These are phyloP conservation scores for Zaprionus bogoriensis DNA, from an alignment of 2,888 invertebrate genomes.

Conservation along the genomic window DNA sequence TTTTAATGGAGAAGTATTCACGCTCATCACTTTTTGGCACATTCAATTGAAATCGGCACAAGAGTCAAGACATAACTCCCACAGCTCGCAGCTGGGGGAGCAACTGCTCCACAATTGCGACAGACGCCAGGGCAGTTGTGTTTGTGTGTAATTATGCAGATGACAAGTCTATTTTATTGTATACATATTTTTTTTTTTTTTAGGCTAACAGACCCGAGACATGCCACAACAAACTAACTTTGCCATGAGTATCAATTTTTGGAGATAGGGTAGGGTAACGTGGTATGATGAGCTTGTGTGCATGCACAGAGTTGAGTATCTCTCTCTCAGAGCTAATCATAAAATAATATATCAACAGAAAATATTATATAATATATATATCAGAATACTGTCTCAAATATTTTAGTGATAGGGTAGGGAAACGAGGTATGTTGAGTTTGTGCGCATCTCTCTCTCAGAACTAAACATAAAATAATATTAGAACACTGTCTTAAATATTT, in stretches of 20 bases:
- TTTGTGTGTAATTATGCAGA: conserved; percentile 52
- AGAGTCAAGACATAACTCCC: background rate
- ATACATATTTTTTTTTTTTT: conserved; percentile 12
- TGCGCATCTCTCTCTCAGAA: too few relatives aligned
- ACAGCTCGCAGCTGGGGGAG: background rate
- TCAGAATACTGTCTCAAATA: too few relatives aligned
- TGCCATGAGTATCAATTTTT: conserved; percentile 19
- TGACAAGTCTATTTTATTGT: conserved; percentile 31
- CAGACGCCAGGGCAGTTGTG: background rate
- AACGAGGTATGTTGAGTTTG: too few relatives aligned
- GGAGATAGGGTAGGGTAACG: too few relatives aligned
- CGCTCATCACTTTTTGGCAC: conserved; percentile 16
- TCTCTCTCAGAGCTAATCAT: too few relatives aligned
- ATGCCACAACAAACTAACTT: conserved; percentile 30
- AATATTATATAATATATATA: too few relatives aligned
- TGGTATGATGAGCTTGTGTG: too few relatives aligned
- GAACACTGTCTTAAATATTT: too few relatives aligned
- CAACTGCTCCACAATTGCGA: conserved; percentile 2
- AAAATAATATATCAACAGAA: too few relatives aligned
- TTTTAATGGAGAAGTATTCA: conserved; percentile 14
- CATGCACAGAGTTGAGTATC: too few relatives aligned
- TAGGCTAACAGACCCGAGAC: conserved; percentile 18
- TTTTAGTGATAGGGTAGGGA: too few relatives aligned
- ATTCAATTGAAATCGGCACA: conserved; percentile 42
- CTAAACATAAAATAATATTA: too few relatives aligned